Evolutionary conservation across 2,113 vertebrate genomes (phyloP).

Genomic region (Struthidea cinerea): DNA sequence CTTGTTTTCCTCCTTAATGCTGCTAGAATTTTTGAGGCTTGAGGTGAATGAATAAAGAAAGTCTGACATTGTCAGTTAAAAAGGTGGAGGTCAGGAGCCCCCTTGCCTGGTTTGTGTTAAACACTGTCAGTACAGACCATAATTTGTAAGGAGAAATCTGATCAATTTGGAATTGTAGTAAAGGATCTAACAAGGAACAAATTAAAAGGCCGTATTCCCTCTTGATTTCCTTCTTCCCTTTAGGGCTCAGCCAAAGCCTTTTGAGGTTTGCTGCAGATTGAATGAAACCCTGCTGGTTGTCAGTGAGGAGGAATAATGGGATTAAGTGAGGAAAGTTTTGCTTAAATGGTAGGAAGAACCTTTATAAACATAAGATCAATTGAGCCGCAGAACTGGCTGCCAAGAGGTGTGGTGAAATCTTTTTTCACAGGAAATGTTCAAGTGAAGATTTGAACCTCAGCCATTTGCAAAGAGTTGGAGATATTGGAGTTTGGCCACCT

Average conservation of each 20-base stretch:
- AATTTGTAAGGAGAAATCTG: background rate
- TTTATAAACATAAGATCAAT: slow-evolving; percentile 7
- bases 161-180: background rate
- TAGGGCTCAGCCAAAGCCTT: slow-evolving; percentile 1
- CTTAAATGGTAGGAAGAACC: slow-evolving; percentile 29
- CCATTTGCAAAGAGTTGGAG: background rate
- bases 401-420: slow-evolving; percentile 42
- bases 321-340: slow-evolving; percentile 30
- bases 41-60: background rate
- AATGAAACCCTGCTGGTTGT: slow-evolving; percentile 13
- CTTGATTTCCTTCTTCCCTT: background rate
- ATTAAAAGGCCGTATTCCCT: background rate
- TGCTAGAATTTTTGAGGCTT: background rate
- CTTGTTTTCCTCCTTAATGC: background rate
- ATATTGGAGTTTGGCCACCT: background rate
- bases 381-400: background rate
- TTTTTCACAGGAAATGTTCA: slow-evolving; percentile 42
- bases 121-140: background rate
- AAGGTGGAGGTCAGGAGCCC: background rate
- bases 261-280: slow-evolving; percentile 13
- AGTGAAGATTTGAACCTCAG: slow-evolving; percentile 21
- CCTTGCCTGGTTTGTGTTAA: background rate
- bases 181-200: background rate
- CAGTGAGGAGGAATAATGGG: slow-evolving; percentile 33
- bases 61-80: background rate